Evolutionary conservation across 2,797 vertebrate genomes (phyloP).

Genomic region (Xyrichtys novacula): DNA sequence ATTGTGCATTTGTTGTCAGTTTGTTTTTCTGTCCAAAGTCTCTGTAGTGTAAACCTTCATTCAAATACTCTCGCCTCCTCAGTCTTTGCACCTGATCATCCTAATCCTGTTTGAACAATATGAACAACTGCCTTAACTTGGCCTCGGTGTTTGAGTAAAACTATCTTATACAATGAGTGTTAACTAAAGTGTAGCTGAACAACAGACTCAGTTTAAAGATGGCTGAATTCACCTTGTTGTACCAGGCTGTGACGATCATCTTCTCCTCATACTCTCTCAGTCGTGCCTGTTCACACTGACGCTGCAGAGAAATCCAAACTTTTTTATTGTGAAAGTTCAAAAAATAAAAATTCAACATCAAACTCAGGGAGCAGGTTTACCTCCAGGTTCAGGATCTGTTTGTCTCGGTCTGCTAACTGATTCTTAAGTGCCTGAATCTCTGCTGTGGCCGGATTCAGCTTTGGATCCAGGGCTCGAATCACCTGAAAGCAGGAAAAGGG

Average conservation of each 20-base stretch:
- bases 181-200: too few species aligned
- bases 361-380: conserved; percentile 75
- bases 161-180: too few species aligned
- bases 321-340: not conserved
- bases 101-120: too few species aligned
- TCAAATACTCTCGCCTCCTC: too few species aligned
- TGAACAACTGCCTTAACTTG: too few species aligned
- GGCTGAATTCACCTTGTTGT: conserved; percentile 90
- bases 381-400: conserved; percentile 91
- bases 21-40: too few species aligned
- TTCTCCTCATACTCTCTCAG: conserved; percentile 96
- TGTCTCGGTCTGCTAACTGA: conserved; percentile 92
- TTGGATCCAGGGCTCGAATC: conserved; percentile 96
- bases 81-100: too few species aligned
- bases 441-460: conserved; percentile 95
- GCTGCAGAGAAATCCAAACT: conserved; percentile 75
- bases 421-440: conserved; percentile 95
- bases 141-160: too few species aligned
- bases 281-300: conserved; percentile 93
- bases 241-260: conserved; percentile 97
- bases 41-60: too few species aligned
- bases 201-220: too few species aligned
- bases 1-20: too few species aligned
- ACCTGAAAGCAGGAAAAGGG: conserved; percentile 82
- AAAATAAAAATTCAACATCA: not conserved